Base-by-base conservation (phyloP, 2,888 invertebrate species). In the Zhuqinia jingwanae region DNA sequence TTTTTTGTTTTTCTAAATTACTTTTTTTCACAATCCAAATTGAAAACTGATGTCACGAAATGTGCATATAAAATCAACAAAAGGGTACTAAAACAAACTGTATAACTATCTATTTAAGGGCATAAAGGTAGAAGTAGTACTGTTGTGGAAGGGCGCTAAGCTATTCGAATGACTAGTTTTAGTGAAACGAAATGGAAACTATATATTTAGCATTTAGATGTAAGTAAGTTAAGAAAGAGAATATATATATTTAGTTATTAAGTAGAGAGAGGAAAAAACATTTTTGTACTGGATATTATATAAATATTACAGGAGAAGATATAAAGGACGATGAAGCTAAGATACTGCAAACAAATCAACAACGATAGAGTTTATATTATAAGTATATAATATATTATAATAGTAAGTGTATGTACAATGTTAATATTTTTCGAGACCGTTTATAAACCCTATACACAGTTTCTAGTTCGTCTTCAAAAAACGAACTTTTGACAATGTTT, bases 261-360 rank as follows among this genome's bases (percentile, higher is more conserved):
- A 11, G 56, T 87, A 84, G 47, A 87, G 68, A 80, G 63, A 73
- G 75, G 36, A 73, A 45, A n/a, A n/a, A 70, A 50, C 70, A 81
- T 85, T 88, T 88, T 88, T 88, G 88, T 88, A 88, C 88, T 88
- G 88, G 80, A 78, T 88, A 75, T 75, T 75, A 75, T 75, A 75
- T 75, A 30, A 65, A 65, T 36, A 75, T 11, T 36, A 53, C 22
- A 27, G 17, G 53, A 20, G 20, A 53, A 75, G 56, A 3, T 11
- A 25, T 17, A 70, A 11, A 56, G 2, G 17, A 30, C 78, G 65
- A 73, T 82, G 75, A 76, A 53, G 42, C 36, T 53, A 63, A 78
- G 83, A 82, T 68, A 79, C 22, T 68, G 63, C 25, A 79, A 79
- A 63, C 58, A 42, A 68, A 78, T 77, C 56, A 85, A 85, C 85